Base-by-base conservation (phyloP, 2,888 invertebrate genomes). In the Brachylomia viminalis region DNA sequence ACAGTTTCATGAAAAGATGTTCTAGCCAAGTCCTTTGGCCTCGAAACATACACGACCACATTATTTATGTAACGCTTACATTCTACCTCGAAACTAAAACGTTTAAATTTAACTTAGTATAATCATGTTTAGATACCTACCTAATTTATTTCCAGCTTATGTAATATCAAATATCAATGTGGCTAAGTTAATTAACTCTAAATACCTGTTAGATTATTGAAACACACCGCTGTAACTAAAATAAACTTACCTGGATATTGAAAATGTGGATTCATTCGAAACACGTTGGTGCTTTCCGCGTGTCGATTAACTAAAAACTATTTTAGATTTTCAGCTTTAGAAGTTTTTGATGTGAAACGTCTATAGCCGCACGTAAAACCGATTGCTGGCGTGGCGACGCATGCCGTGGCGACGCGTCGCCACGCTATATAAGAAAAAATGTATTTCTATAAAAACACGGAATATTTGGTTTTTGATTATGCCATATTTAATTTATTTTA, bases 111-210 rank as follows among this genome's bases (percentile, higher is more conserved):
- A 70, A 47, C 38, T 42, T 20, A 23, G 54, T 38, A 27, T 54
- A 54, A 62, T 52, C 20, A 52, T 45, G 30, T 64, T 45, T 47
- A 61, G 61, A 61, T 54, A 17, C 45, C n/a, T n/a, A n/a, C n/a
- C n/a, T 42, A 56, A 74, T 68, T 78, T 64, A 38, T 7, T 68
- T 38, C 23, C 10, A 61, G 49, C 58, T 75, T 70, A 38, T 2
- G 38, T 38, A 70, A 69, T 58, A 72, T 68, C 20, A 47, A 38
- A 62, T 77, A 64, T 77, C 67, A 61, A 33, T 56, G 27, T 45
- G 71, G 70, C 17, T 2, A 71, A 17, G 27, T 10, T 77, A 77
- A 75, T 75, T 71, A 75, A 69, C 56, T 75, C 49, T 59, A 71
- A 75, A 70, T 64, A 71, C 77, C 52, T 52, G 27, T 72, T 73